Evolutionary conservation across 2,113 vertebrate genomes (phyloP), one percentile per base, ranked within the genome.

Genomic region (Eurypyga helias): DNA sequence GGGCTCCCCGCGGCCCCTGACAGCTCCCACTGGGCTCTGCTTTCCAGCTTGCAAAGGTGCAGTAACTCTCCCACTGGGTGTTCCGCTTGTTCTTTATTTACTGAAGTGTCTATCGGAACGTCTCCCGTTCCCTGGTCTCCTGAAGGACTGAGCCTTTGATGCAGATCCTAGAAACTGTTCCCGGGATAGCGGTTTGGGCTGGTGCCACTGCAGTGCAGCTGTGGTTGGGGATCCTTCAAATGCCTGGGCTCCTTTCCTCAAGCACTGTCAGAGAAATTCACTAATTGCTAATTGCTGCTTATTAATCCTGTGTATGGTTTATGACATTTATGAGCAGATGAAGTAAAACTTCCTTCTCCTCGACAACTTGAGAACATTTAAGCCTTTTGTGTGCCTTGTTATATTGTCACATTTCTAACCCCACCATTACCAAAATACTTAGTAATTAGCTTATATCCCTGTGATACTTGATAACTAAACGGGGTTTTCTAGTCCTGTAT

Each of bases 261-360:
- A 80, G 85, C 71, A 57, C 62, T 78, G 78, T 23, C 38, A 71
- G 48, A 83, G 71, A 79, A 87, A 64, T 25, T 80, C 81, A 33
- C 85, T 96, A 83, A 80, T 90, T 82, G 65, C 65, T 94, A 92
- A 95, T 95, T 94, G 76, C 82, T 87, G 76, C 82, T 91, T 94
- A 97, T 96, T 96, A 94, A 89, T 96, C 86, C 73, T 41, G 60
- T 89, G 55, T 88, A 80, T 48, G 62, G 21, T 82, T 86, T 91
- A 45, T 93, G 61, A 24, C 65, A 43, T 71, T 96, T 90, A 80
- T 75, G 67, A 82, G 69, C 85, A 80, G 92, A 91, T 51, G 81
- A 86, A 95, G 62, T 72, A 52, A 31, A 90, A 91, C 83, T 83
- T 83, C 25, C 64, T 77, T 70, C n/a, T 81, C 48, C 38, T 83